A percentile compares a stretch with the other conserved stretches of the same genome.
Conservation (phyloP, 1,140 invertebrate species). For the silkworm (Bombyx mori) region ASM3026992v2 NC_085121.1:8377001-8377500, state of each 20-base stretch:
- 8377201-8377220: neutral
- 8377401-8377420: conserved; percentile 1
- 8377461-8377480: conserved; percentile 1
- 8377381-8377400: conserved; percentile 5
- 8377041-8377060: neutral
- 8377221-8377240: neutral
- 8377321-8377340: neutral
- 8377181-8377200: neutral
- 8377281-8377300: no score
- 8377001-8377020: conserved; percentile 1
- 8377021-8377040: conserved; percentile 2
- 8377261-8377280: neutral
- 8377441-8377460: neutral
- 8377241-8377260: conserved; percentile 1
- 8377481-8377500: conserved; percentile 1
- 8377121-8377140: neutral
- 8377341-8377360: conserved; percentile 3
- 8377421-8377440: neutral
- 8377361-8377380: neutral
- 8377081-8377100: conserved; percentile 1
- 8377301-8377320: neutral
- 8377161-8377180: neutral
- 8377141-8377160: neutral
- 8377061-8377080: neutral
- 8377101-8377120: conserved; percentile 5